phyloP scores from a whole-genome alignment of 2,113 vertebrate species.

The Abramis brama region DNA sequence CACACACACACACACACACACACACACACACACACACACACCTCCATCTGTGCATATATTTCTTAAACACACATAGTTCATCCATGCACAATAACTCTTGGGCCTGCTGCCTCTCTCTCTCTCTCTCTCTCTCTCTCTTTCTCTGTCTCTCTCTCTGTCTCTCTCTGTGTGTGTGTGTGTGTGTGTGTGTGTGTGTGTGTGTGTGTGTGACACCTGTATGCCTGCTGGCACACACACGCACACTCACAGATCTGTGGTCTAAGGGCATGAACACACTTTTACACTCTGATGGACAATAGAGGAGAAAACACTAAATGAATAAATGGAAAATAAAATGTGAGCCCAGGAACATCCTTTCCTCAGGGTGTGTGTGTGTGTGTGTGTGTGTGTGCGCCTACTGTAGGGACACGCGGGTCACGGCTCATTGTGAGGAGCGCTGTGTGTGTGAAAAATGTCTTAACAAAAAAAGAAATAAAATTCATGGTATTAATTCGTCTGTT shows the following conservation, averaged over 20 bases:
- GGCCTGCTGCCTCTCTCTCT: not conserved
- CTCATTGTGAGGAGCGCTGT: no score
- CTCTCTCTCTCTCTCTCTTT: not conserved
- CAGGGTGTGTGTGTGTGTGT: conserved; percentile 14
- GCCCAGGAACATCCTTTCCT: not conserved
- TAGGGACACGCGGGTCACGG: not conserved
- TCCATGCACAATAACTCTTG: conserved; percentile 61
- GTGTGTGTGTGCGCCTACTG: not conserved
- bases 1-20: not conserved
- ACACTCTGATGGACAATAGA: conserved; percentile 47
- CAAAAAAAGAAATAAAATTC: no score
- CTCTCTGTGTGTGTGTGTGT: no score
- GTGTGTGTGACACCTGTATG: conserved; percentile 72
- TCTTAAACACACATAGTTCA: conserved; percentile 61
- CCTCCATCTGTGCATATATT: conserved; percentile 75
- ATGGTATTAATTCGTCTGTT: no score
- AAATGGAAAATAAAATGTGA: conserved; percentile 43
- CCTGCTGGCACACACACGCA: conserved; percentile 61
- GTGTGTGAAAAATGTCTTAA: no score
- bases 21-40: not conserved
- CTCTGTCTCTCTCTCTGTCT: no score
- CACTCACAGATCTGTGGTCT: conserved; percentile 59
- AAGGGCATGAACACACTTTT: conserved; percentile 65
- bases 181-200: conserved; percentile 9
- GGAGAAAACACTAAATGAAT: conserved; percentile 49